Evolutionary conservation across 2,797 vertebrate genomes (phyloP).

Genomic region (Rhinella marina): DNA sequence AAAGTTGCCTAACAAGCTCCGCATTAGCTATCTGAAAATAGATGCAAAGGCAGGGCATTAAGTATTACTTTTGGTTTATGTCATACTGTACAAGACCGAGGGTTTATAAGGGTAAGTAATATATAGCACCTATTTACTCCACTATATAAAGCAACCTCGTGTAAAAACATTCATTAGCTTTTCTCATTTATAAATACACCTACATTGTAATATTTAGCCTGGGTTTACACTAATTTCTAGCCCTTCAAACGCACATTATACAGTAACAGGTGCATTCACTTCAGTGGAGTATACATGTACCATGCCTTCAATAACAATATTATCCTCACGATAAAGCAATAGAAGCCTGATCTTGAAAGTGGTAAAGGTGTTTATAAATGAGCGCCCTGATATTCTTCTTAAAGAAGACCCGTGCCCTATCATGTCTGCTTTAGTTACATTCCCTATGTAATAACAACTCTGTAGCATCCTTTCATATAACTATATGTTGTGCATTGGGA

Average conservation of each 20-base stretch:
- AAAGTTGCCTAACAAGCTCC: background rate
- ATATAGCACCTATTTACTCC: background rate
- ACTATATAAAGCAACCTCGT: background rate
- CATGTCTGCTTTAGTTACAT: no score
- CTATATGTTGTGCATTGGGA: no score
- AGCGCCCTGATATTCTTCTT: no score
- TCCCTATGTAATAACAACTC: no score
- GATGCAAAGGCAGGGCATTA: background rate
- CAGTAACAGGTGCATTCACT: no score
- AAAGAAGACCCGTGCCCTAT: no score
- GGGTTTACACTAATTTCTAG: background rate
- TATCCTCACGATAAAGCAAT: background rate
- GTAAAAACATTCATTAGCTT: background rate
- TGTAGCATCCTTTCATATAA: no score
- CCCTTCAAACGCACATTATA: no score
- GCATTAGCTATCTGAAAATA: background rate
- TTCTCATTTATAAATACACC: background rate
- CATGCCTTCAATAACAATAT: no score
- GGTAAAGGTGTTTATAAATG: no score
- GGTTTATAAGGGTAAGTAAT: background rate
- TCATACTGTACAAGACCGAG: background rate
- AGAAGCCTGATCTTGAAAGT: no score
- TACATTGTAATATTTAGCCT: background rate
- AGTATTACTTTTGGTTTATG: background rate
- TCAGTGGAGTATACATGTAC: no score